Evolutionary conservation across 2,113 vertebrate genomes (phyloP), one percentile per base, ranked within the genome.

Genomic region (Formicarius rufipectus): DNA sequence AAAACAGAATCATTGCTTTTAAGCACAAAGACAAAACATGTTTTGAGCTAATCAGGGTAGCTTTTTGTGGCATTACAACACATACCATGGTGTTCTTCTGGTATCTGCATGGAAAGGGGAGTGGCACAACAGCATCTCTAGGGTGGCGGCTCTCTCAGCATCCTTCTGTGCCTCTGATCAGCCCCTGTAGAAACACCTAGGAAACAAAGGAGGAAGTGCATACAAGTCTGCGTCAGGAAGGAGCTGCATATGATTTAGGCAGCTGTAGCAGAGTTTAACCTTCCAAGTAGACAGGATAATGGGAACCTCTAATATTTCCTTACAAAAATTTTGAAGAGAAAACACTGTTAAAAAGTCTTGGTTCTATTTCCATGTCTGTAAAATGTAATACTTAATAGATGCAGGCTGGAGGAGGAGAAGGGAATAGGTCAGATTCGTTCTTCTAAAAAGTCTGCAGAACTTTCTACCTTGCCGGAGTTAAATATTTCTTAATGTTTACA

Each of bases 401-500:
- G 30, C 1, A 3, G n/a, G 12, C 23, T 68, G 44, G 21, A 88
- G 30, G 4, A 95, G 13, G 9, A 83, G 40, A 72, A 68, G 72
- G 35, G 7, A 79, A 69, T 12, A 52, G 28, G 28, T 15, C 22
- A 72, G 33, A 64, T 44, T 74, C 25, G 4, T 10, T 28, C 72
- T 76, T 76, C 44, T 78, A 72, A 78, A 10, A 59, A 68, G 55
- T 33, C n/a, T 84, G 10, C n/a, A 87, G 42, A 52, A n/a, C 56
- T 67, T 93, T 81, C 50, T 63, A 2, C 27, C 89, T 87, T 44
- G 44, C n/a, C 45, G 35, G 19, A 75, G 9, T 56, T 9, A 84
- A 72, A 68, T 78, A 81, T 44, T 84, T 89, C 55, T 52, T 77
- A 56, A 59, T 64, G 49, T 91, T 85, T 93, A 62, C 25, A 69